Base-by-base conservation (phyloP, 2,888 invertebrate genomes). In the Cerceris ruficornis region DNA sequence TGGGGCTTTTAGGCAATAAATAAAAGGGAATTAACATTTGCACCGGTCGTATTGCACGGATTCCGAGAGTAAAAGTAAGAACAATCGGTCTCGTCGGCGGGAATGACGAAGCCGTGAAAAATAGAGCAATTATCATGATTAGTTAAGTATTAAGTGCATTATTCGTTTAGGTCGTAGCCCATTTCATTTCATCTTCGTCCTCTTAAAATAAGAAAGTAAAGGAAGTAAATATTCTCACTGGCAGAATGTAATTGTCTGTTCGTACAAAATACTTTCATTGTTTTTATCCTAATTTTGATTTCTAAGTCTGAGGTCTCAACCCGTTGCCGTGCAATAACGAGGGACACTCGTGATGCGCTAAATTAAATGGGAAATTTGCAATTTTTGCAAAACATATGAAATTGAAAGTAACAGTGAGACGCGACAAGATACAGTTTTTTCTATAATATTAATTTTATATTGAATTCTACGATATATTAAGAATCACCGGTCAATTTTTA, bases 141-240 rank as follows among this genome's bases (percentile, higher is more conserved):
- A 70, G 61, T 62, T 82, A 86, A 87, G 79, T 85, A 83, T 72
- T 77, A 64, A 77, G 79, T 84, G 80, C 81, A 73, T 87, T 83
- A n/a, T n/a, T n/a, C n/a, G 28, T 28, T 28, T 28, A 86, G 83
- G 80, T 84, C 73, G 74, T 57, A 49, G 61, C 66, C 61, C 65
- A 58, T 7, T 50, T 13, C 64, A 42, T 9, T 13, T 52, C 13
- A 65, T 67, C 54, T 61, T 57, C 52, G 17, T 17, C 8, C 28
- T 28, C 4, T 28, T 28, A 28, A 28, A 28, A 28, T 28, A 28
- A 28, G 57, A 55, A 14, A 13, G 17, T 11, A 14, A 52, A 49
- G 28, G n/a, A 28, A 6, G 59, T 60, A 11, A 11, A 59, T 64
- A 14, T 65, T 69, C 66, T 66, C 65, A 69, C 52, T 69, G 77